These are phyloP conservation scores for Pammene fasciana DNA, from an alignment of 2,888 invertebrate genomes.

Conservation along the genomic window DNA sequence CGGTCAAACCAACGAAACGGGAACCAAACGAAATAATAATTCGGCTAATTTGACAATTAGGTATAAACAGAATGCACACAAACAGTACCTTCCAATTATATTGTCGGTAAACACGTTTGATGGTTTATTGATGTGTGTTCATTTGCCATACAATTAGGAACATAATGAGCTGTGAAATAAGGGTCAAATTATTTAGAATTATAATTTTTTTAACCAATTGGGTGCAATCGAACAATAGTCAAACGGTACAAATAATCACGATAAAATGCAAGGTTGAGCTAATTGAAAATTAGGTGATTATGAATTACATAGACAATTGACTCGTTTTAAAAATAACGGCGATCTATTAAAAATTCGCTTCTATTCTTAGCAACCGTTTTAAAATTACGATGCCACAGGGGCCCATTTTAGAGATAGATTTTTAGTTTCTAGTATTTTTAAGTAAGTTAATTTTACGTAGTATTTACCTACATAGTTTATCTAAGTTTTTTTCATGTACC, in stretches of 20 bases:
- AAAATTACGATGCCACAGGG: too few relatives aligned
- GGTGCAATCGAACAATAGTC: constrained; percentile 15
- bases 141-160: background rate
- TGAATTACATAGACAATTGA: too few relatives aligned
- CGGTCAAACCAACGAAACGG: background rate
- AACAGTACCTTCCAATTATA: constrained; percentile 21
- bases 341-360: too few relatives aligned
- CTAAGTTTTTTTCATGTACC: too few relatives aligned
- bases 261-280: background rate
- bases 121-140: constrained; percentile 4
- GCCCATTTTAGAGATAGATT: too few relatives aligned
- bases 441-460: too few relatives aligned
- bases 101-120: constrained; percentile 31
- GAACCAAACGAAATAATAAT: constrained; percentile 5
- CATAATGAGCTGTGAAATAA: background rate
- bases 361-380: too few relatives aligned
- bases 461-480: too few relatives aligned
- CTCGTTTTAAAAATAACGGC: too few relatives aligned
- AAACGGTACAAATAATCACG: constrained; percentile 1
- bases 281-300: constrained; percentile 15
- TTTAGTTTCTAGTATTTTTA: too few relatives aligned
- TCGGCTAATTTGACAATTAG: constrained; percentile 15
- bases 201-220: constrained; percentile 20
- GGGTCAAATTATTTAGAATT: background rate
- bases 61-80: constrained; percentile 12